These are phyloP conservation scores for Ochropleura leucogaster DNA, from an alignment of 2,888 invertebrate genomes.

Conservation along the genomic window DNA sequence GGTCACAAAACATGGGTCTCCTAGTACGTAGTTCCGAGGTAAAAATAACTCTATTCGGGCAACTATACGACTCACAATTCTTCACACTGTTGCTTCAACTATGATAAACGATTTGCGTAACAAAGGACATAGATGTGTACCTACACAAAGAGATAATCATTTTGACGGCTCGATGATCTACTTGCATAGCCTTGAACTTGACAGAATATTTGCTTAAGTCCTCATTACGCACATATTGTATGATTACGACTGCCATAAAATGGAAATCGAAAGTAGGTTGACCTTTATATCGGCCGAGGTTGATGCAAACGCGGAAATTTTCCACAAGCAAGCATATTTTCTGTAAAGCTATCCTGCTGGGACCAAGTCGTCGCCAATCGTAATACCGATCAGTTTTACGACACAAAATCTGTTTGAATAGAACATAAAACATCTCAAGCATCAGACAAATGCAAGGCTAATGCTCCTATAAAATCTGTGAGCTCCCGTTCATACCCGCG, in stretches of 20 bases:
- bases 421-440: slow-evolving; percentile 42
- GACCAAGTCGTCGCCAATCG: slow-evolving; percentile 6
- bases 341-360: slow-evolving; percentile 20
- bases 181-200: slow-evolving; percentile 65
- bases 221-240: slow-evolving; percentile 17
- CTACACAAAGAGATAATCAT: slow-evolving; percentile 54
- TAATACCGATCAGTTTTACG: slow-evolving; percentile 21
- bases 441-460: slow-evolving; percentile 65
- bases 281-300: slow-evolving; percentile 16
- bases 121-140: slow-evolving; percentile 58
- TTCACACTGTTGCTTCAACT: slow-evolving; percentile 10
- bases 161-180: slow-evolving; percentile 25
- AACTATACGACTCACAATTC: slow-evolving; percentile 37
- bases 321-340: slow-evolving; percentile 20
- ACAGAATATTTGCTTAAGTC: slow-evolving; percentile 22
- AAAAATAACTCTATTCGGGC: slow-evolving; percentile 35
- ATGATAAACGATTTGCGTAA: slow-evolving; percentile 56
- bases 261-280: slow-evolving; percentile 37
- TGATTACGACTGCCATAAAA: slow-evolving; percentile 11
- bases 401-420: slow-evolving; percentile 24
- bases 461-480: slow-evolving; percentile 62
- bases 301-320: slow-evolving; percentile 46
- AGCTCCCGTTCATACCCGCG: slow-evolving; percentile 63
- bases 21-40: slow-evolving; percentile 47
- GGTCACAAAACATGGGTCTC: slow-evolving; percentile 68